Evolutionary conservation across 1,140 invertebrate genomes (phyloP).

Genomic region (Trichonephila clavipes): DNA sequence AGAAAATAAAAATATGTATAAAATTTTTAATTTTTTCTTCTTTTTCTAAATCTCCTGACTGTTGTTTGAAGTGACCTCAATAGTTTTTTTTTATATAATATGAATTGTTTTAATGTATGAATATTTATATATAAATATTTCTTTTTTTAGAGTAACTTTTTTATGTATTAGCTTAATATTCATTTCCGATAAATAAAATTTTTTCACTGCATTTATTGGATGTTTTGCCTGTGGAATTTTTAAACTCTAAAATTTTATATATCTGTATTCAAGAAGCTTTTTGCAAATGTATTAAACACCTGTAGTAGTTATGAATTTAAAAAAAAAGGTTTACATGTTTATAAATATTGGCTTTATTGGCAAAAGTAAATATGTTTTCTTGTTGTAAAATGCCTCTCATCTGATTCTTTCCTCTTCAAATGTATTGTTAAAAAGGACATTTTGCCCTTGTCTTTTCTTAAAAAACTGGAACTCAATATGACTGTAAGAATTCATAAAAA

Average conservation of each 20-base stretch:
- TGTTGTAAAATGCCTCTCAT: neutral
- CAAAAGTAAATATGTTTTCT: neutral
- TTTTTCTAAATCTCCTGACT: too few relatives aligned
- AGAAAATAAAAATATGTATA: too few relatives aligned
- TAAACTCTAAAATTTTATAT: neutral
- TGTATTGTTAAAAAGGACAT: conserved; percentile 23
- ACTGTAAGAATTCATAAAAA: conserved; percentile 17
- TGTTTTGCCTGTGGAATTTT: neutral
- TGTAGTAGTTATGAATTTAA: neutral
- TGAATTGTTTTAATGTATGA: too few relatives aligned
- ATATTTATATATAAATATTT: too few relatives aligned
- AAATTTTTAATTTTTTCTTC: too few relatives aligned
- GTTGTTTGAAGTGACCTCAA: too few relatives aligned
- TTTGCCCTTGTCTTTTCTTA: conserved; percentile 30
- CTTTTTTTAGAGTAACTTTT: too few relatives aligned
- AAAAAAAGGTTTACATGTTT: neutral
- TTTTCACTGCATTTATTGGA: neutral
- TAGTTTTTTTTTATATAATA: too few relatives aligned
- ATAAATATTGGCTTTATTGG: neutral
- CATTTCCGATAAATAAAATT: neutral
- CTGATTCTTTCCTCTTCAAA: neutral
- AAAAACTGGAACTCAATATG: neutral
- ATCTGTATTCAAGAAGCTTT: neutral
- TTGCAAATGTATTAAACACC: neutral
- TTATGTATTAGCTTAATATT: too few relatives aligned